These are phyloP conservation scores for Hassar affinis DNA, from an alignment of 2,113 vertebrate species.

Conservation along the genomic window DNA sequence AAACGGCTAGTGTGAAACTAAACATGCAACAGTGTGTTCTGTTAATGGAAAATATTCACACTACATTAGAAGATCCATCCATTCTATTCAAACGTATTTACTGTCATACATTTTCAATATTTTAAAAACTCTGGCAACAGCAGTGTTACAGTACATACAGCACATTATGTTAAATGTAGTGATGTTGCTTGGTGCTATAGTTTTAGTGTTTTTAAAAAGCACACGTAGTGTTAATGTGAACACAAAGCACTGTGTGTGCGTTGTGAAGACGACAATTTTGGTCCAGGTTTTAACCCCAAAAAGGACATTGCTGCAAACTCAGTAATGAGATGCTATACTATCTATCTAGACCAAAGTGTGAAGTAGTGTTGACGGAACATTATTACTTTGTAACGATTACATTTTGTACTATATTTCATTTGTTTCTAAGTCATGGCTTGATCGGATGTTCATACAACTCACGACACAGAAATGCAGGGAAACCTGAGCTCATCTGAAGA, in stretches of 20 bases:
- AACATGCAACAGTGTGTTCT: background rate
- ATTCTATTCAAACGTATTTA: slow-evolving; percentile 8
- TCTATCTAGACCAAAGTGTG: slow-evolving; percentile 17
- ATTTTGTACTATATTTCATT: background rate
- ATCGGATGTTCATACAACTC: background rate
- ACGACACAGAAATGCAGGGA: slow-evolving; percentile 5
- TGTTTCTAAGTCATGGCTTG: background rate
- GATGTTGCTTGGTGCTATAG: slow-evolving; percentile 13
- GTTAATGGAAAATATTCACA: slow-evolving; percentile 4
- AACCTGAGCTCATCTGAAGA: slow-evolving; percentile 34
- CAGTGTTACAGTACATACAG: slow-evolving; percentile 27
- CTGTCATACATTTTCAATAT: background rate
- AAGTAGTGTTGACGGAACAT: background rate
- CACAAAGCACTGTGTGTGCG: background rate
- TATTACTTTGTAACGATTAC: background rate
- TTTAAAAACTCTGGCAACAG: background rate
- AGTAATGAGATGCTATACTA: background rate
- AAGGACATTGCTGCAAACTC: slow-evolving; percentile 10
- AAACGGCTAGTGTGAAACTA: background rate
- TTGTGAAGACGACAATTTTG: slow-evolving; percentile 22
- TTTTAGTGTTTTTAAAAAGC: slow-evolving; percentile 31
- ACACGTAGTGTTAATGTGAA: slow-evolving; percentile 1
- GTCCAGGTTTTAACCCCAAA: slow-evolving; percentile 11
- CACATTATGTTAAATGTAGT: slow-evolving; percentile 20
- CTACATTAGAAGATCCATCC: background rate